These are phyloP conservation scores for Brachymystax lenok DNA, from an alignment of 2,797 vertebrate genomes.

Conservation along the genomic window DNA sequence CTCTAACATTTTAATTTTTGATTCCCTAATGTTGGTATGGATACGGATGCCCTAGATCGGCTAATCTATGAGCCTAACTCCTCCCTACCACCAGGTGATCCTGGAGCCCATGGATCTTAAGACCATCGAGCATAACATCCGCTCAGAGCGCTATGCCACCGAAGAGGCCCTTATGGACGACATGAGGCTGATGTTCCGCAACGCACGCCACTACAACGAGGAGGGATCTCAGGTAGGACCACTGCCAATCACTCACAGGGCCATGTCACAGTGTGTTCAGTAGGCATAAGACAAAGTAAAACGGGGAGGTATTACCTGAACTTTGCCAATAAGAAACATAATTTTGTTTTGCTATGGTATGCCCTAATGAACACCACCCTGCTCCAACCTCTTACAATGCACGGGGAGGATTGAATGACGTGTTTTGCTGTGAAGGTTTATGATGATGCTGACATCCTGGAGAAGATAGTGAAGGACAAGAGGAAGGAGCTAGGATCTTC, in stretches of 20 bases:
- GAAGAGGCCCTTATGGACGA: slow-evolving; percentile 93
- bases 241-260: neutral
- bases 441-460: slow-evolving; percentile 94
- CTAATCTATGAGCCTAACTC: neutral
- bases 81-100: slow-evolving; percentile 92
- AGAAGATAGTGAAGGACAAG: slow-evolving; percentile 96
- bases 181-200: slow-evolving; percentile 97
- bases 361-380: neutral
- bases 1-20: no score
- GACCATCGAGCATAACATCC: slow-evolving; percentile 94
- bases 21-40: no score
- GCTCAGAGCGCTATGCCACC: slow-evolving; percentile 86
- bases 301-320: no score
- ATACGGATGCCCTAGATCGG: no score
- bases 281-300: no score
- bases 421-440: slow-evolving; percentile 82
- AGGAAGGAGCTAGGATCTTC: slow-evolving; percentile 91
- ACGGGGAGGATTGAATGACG: neutral
- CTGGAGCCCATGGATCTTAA: slow-evolving; percentile 97
- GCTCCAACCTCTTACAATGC: no score
- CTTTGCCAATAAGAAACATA: no score
- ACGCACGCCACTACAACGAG: slow-evolving; percentile 97
- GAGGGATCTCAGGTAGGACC: slow-evolving; percentile 94
- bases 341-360: no score
- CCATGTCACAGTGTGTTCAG: no score